Evolutionary conservation across 1,140 invertebrate species (phyloP), one percentile per base, ranked within the genome.

Genomic region (Drosophila bipectinata): DNA sequence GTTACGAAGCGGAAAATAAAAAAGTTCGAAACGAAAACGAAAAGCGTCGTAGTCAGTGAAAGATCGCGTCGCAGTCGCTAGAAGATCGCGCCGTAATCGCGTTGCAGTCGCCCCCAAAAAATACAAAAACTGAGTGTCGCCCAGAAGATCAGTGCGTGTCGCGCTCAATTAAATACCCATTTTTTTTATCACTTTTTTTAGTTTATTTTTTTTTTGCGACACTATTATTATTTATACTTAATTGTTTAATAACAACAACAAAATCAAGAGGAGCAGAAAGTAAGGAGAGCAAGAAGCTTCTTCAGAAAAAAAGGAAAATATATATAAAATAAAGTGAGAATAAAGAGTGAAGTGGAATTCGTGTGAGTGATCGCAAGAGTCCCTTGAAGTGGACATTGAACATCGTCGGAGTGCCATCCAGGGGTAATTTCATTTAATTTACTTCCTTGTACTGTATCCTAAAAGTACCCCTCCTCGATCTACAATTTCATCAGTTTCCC

Each of bases 111-210:
- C 52, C 26, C 26, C 6, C 26, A 5, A 5, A 28, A 28, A 5
- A 6, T 18, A 18, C 18, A 18, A 39, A 55, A 69, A 69, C 21
- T 3, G 21, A 30, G 64, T 69, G 64, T 68, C 66, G 63, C 49
- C 51, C 8, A 24, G 39, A 54, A 69, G 66, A 69, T 68, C 51
- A 15, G 61, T 69, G 51, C 51, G 51, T 62, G 81, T 77, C 73
- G 72, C 72, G 77, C 72, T 44, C 48, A 63, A 81, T 81, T 66
- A 77, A 84, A 81, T 72, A 68, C 64, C 57, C 48, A 57, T 72
- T 26, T 53, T 76, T 74, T 58, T 58, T 68, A 39, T 14, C 41
- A 32, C 28, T 53, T 24, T 32, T 61, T 47, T 44, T 44, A 24
- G 32, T 61, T 24, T 32, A 39, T 34, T 58, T 28, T 66, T 53